phyloP scores from a whole-genome alignment of 2,888 invertebrate species.

The Nipponacmea schrenckii region DNA sequence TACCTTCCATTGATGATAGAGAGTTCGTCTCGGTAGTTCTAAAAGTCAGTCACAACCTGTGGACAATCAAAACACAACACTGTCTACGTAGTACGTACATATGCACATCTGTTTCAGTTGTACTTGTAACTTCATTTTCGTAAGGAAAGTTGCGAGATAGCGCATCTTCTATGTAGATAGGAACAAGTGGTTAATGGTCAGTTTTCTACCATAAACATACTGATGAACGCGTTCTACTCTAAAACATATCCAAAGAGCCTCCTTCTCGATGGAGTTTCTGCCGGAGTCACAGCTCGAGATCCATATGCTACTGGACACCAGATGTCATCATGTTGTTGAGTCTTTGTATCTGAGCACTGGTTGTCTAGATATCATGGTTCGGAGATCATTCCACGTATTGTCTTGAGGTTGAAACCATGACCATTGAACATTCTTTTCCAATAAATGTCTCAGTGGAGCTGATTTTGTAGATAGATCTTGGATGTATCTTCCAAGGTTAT shows the following conservation, averaged over 20 bases:
- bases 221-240: constrained; percentile 18
- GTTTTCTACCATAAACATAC: constrained; percentile 25
- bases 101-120: too few relatives aligned
- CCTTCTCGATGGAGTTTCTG: constrained; percentile 23
- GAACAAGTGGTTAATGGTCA: constrained; percentile 23
- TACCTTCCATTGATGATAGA: not conserved
- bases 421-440: constrained; percentile 8
- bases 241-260: constrained; percentile 20
- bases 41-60: not conserved
- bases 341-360: constrained; percentile 16
- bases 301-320: too few relatives aligned
- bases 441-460: constrained; percentile 1
- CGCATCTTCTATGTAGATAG: constrained; percentile 13
- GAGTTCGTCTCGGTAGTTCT: constrained; percentile 12
- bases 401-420: not conserved
- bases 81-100: too few relatives aligned
- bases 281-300: too few relatives aligned
- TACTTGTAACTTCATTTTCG: too few relatives aligned
- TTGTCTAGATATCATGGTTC: not conserved
- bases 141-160: too few relatives aligned
- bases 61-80: not conserved
- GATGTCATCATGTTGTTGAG: too few relatives aligned
- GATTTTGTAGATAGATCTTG: too few relatives aligned
- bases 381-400: constrained; percentile 6
- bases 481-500: too few relatives aligned